phyloP scores from a whole-genome alignment of 2,113 vertebrate species.

The Bufo bufo region DNA sequence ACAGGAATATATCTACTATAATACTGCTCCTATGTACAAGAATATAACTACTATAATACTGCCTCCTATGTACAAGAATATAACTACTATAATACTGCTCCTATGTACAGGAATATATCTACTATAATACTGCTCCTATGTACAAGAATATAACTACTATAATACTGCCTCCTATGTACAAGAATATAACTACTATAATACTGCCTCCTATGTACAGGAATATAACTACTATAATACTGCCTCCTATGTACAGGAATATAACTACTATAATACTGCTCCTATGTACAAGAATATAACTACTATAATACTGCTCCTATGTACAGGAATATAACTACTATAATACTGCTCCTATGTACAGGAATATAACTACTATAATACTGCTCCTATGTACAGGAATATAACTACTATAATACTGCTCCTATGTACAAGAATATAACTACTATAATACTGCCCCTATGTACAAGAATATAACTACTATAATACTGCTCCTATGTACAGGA shows the following conservation, averaged over 20 bases:
- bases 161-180: no score
- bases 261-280: not conserved
- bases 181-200: no score
- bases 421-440: conserved; percentile 9
- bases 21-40: conserved; percentile 2
- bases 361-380: not conserved
- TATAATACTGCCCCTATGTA: not conserved
- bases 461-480: conserved; percentile 4
- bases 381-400: not conserved
- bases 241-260: not conserved
- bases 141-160: no score
- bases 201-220: no score
- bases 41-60: conserved; percentile 15
- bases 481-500: not conserved
- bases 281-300: not conserved
- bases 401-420: conserved; percentile 9
- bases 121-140: not conserved
- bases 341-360: not conserved
- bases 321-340: not conserved
- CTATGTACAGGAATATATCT: not conserved
- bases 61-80: not conserved
- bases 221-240: not conserved
- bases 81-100: conserved; percentile 2
- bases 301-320: not conserved
- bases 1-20: conserved; percentile 1